Evolutionary conservation across 2,113 vertebrate genomes (phyloP), one percentile per base, ranked within the genome.

Genomic region (Ceuthmochares aereus): DNA sequence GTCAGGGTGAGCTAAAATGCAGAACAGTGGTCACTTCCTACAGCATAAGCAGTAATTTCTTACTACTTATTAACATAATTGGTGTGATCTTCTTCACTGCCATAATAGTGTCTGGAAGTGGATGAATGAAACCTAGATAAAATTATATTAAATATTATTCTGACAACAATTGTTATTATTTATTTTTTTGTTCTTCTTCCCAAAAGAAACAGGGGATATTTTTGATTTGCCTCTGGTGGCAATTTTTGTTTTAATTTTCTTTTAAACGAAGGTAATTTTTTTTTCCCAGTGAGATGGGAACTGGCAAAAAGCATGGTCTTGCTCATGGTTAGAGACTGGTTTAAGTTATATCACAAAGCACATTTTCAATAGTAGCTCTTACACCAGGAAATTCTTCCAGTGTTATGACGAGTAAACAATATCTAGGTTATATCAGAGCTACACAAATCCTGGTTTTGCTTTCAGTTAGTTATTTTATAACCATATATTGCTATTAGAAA

Each of bases 11-110:
- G 12, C 21, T 56, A 30, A 89, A 80, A 87, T 29, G 45, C 40
- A 74, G 15, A 73, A 36, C 17, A 87, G 11, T 27, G 32, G 30
- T 68, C 47, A 40, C 30, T 76, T 93, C 54, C 16, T 69, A n/a
- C 21, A 69, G 45, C 18, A 54, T n/a, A 94, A 92, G 40, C 42
- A 62, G 14, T 58, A 67, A 91, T 74, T 92, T 89, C 68, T 60
- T 77, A 77, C 56, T 69, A 36, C 10, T 58, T 43, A 30, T 73
- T 52, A 83, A 49, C 21, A 32, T 66, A 81, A 69, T 56, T 89
- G 12, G 45, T 89, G 73, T 81, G 42, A 77, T 84, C 34, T 55
- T 36, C 36, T 77, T 77, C 77, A 58, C 19, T 80, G 78, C 80
- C 22, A 74, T 45, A 8, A 25, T 15, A 82, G 18, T 45, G 23